A percentile compares a stretch with the other conserved stretches of the same genome.
Conservation (phyloP, 2,797 vertebrate species). For the Chelonia mydas region DNA sequence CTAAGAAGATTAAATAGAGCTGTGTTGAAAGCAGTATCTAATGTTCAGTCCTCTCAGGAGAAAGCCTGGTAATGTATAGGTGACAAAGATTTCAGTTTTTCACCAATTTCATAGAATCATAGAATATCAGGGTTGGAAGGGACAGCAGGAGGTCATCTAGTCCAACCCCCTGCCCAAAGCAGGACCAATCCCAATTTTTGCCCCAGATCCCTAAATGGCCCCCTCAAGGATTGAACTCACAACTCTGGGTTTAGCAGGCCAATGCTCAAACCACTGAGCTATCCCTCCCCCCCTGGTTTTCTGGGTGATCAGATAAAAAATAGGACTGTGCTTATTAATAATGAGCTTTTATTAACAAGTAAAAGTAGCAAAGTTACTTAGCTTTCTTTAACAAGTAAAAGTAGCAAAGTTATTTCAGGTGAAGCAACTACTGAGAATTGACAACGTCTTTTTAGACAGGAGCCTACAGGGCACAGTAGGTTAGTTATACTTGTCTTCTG, state of each 20-base stretch:
- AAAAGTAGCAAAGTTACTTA: neutral
- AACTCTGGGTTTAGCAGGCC: too few relatives aligned
- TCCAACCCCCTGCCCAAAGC: too few relatives aligned
- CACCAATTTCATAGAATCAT: neutral
- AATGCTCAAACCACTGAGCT: too few relatives aligned
- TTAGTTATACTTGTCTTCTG: neutral
- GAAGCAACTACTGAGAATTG: neutral
- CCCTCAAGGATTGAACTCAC: too few relatives aligned
- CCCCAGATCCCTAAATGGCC: too few relatives aligned
- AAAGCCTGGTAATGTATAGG: neutral
- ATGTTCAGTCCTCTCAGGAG: neutral
- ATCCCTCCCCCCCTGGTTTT: neutral
- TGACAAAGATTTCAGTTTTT: neutral
- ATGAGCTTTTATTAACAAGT: neutral
- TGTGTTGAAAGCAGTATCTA: neutral
- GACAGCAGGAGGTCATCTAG: too few relatives aligned
- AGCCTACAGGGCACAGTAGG: fast-evolving
- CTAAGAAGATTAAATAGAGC: neutral
- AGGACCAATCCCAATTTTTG: too few relatives aligned
- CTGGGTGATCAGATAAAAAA: neutral
- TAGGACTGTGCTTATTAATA: neutral
- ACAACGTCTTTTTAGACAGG: neutral
- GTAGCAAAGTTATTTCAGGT: neutral
- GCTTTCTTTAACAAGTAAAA: neutral
- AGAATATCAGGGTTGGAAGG: too few relatives aligned